phyloP scores from a whole-genome alignment of 2,797 vertebrate species.

The Sarcophilus harrisii region DNA sequence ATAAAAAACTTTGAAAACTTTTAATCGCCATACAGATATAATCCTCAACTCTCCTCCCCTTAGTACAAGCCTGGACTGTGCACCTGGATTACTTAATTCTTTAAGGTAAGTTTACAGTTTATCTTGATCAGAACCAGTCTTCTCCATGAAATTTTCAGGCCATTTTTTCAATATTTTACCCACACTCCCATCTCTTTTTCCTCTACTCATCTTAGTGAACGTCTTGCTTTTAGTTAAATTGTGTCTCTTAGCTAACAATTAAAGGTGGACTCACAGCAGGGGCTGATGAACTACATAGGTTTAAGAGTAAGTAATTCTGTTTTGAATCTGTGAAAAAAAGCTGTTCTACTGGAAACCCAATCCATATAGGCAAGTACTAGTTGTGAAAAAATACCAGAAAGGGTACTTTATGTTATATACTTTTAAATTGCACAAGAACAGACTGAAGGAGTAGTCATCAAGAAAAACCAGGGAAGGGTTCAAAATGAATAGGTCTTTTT shows the following conservation, averaged over 20 bases:
- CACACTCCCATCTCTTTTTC: background rate
- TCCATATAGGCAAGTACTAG: background rate
- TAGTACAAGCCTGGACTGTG: background rate
- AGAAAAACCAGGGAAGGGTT: background rate
- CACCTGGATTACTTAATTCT: background rate
- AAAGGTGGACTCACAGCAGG: background rate
- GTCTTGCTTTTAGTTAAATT: background rate
- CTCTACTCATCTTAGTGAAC: background rate
- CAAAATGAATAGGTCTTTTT: background rate
- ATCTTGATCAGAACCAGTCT: background rate
- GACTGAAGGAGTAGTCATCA: background rate
- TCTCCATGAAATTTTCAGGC: background rate
- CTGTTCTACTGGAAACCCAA: background rate
- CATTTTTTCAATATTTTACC: background rate
- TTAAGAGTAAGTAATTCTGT: background rate
- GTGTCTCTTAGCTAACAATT: background rate
- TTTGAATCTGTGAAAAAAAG: background rate
- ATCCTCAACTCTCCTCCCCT: background rate
- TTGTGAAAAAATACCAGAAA: background rate
- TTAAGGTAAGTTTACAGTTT: background rate
- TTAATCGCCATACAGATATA: background rate
- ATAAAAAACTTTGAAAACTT: background rate
- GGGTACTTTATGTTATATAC: background rate
- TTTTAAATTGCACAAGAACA: background rate
- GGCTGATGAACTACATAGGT: background rate